Evolutionary conservation across 2,797 vertebrate genomes (phyloP).

Genomic region (Semotilus atromaculatus): DNA sequence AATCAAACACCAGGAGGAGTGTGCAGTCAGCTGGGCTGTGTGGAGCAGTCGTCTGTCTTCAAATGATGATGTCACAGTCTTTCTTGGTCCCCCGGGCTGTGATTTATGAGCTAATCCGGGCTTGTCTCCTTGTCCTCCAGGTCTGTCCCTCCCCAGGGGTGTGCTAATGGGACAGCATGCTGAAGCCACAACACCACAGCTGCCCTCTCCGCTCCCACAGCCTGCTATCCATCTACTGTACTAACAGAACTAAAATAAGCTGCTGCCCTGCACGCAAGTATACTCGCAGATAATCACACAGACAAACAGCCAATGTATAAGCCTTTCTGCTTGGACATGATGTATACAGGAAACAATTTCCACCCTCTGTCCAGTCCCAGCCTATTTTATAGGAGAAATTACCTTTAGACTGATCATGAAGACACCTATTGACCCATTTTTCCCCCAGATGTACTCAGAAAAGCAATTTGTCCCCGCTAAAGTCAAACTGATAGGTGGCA

Average conservation of each 20-base stretch:
- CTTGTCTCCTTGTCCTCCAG: slow-evolving; percentile 75
- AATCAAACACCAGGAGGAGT: slow-evolving; percentile 6
- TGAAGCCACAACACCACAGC: slow-evolving; percentile 71
- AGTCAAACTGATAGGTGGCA: slow-evolving; percentile 85
- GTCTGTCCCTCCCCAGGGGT: slow-evolving; percentile 70
- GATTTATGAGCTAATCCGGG: slow-evolving; percentile 82
- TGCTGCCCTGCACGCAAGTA: slow-evolving; percentile 57
- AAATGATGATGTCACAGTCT: slow-evolving; percentile 79
- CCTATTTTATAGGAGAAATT: slow-evolving; percentile 23
- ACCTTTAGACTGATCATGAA: slow-evolving; percentile 59
- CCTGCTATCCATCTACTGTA: slow-evolving; percentile 73
- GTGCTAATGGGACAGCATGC: slow-evolving; percentile 75
- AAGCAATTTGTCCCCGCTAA: slow-evolving; percentile 83
- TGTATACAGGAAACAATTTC: background rate
- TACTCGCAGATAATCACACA: slow-evolving; percentile 46
- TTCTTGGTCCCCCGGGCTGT: slow-evolving; percentile 70
- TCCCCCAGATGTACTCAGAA: slow-evolving; percentile 68
- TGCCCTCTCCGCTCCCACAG: slow-evolving; percentile 68
- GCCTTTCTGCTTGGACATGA: slow-evolving; percentile 18
- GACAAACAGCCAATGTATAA: slow-evolving; percentile 11
- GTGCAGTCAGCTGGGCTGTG: slow-evolving; percentile 69
- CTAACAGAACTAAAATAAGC: slow-evolving; percentile 62
- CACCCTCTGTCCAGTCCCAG: background rate
- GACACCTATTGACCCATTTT: slow-evolving; percentile 85
- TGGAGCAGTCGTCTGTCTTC: slow-evolving; percentile 67